phyloP scores from a whole-genome alignment of 2,888 invertebrate species.

The Xylocampa areola region DNA sequence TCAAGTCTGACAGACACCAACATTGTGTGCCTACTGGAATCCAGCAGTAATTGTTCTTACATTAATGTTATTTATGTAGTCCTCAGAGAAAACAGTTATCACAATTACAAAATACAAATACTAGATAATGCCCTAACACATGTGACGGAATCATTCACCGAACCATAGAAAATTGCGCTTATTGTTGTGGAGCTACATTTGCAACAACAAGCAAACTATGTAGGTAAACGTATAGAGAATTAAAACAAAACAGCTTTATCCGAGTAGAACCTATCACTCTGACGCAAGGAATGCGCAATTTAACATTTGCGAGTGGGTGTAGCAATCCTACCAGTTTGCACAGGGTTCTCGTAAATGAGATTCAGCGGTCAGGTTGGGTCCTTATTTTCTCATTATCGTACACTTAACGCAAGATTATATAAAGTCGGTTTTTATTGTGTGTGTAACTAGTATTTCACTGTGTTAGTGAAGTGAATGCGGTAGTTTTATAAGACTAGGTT shows the following conservation, averaged over 20 bases:
- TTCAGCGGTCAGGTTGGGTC: slow-evolving; percentile 44
- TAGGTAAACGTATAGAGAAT: slow-evolving; percentile 28
- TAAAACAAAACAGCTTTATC: slow-evolving; percentile 48
- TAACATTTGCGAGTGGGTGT: slow-evolving; percentile 62
- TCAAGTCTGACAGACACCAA: too few relatives aligned
- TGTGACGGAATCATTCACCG: slow-evolving; percentile 25
- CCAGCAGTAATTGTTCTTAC: too few relatives aligned
- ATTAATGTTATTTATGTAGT: not conserved
- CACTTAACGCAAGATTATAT: slow-evolving; percentile 20
- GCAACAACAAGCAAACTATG: slow-evolving; percentile 32
- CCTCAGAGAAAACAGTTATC: not conserved
- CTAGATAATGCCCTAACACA: not conserved
- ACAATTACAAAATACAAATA: not conserved
- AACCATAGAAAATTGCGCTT: slow-evolving; percentile 28
- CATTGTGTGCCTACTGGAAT: too few relatives aligned
- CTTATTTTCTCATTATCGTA: slow-evolving; percentile 39
- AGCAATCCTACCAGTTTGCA: slow-evolving; percentile 41
- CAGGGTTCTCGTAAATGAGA: slow-evolving; percentile 41
- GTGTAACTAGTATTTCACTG: slow-evolving; percentile 20
- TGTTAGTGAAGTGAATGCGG: too few relatives aligned
- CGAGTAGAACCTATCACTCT: slow-evolving; percentile 53
- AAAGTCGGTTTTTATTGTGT: slow-evolving; percentile 23
- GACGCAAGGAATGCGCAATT: slow-evolving; percentile 66
- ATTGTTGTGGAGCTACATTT: slow-evolving; percentile 33
- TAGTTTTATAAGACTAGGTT: slow-evolving; percentile 13